Evolutionary conservation across 2,113 vertebrate genomes (phyloP), one percentile per base, ranked within the genome.

Genomic region (Parus major): DNA sequence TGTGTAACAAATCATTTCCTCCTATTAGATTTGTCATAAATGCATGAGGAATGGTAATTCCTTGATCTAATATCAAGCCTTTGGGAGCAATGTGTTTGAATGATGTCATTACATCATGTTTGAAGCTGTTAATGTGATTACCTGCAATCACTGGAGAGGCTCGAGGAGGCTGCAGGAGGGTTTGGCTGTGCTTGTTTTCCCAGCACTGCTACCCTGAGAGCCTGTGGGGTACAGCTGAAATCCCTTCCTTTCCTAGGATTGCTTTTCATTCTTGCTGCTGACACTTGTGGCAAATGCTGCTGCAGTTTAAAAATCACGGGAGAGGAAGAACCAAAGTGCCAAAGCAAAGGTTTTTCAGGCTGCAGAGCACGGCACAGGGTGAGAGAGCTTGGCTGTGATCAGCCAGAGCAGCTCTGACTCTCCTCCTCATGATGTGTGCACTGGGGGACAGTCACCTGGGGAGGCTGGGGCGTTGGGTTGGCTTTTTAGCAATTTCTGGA

Each of bases 81-180:
- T 82, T 35, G 96, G 96, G 97, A 97, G 79, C 93, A 56, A 78
- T 97, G 75, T 76, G 73, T 87, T 90, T 94, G 97, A 96, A 44
- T 97, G 96, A 97, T 97, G 96, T 96, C 97, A 96, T 88, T 53
- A 63, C 76, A 55, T 70, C 85, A 90, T 44, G 77, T 78, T 89
- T 41, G 92, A 79, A 92, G 82, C 92, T 72, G 87, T 88, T 97
- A 95, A 97, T 95, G 36, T 55, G 96, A 94, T 97, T 97, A 96
- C 91, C 95, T 96, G 87, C 60, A 79, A 36, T 91, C 93, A 61
- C 1, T 82, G 90, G 56, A 84, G 77, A 29, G 84, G 41, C 90
- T 96, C 1, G n/a, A 95, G 93, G 70, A 71, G 95, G 41, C 68
- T 92, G 86, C 83, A 61, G 82, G 79, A 84, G 88, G 80, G 89